These are phyloP conservation scores for Molorchus minor DNA, from an alignment of 2,888 invertebrate species.

Conservation along the genomic window DNA sequence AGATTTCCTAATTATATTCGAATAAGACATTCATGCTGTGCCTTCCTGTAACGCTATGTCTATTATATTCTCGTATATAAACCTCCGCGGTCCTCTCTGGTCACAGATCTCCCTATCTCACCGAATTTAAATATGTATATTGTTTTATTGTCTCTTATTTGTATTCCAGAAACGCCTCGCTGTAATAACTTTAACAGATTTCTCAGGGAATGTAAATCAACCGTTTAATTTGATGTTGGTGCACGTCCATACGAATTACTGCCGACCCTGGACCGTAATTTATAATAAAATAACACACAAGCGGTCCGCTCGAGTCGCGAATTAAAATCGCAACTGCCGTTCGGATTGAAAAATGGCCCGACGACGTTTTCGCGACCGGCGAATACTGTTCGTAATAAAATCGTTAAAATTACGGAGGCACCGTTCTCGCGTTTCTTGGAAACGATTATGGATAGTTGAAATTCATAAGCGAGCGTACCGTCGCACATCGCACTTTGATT, in stretches of 20 bases:
- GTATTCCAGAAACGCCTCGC: constrained; percentile 35
- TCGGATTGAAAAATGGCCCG: no score
- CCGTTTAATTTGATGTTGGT: constrained; percentile 23
- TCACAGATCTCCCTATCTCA: constrained; percentile 37
- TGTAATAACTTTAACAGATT: constrained; percentile 35
- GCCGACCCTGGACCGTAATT: not conserved
- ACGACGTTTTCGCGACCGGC: no score
- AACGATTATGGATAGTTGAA: constrained; percentile 35
- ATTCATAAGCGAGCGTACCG: constrained; percentile 36
- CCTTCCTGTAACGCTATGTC: constrained; percentile 25
- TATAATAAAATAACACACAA: not conserved
- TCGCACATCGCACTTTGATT: constrained; percentile 34
- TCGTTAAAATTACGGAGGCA: no score
- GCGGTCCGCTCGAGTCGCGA: no score
- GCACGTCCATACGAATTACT: constrained; percentile 4
- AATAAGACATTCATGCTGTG: not conserved
- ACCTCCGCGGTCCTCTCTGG: constrained; percentile 28
- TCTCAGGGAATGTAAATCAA: constrained; percentile 36
- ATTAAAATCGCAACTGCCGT: no score
- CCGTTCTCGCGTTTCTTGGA: constrained; percentile 29
- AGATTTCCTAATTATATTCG: no score
- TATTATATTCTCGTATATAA: constrained; percentile 23
- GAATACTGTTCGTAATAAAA: no score
- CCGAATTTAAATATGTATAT: constrained; percentile 39
- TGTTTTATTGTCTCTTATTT: constrained; percentile 40